Evolutionary conservation across 2,888 invertebrate genomes (phyloP).

Genomic region (Cryptus viduatorius): DNA sequence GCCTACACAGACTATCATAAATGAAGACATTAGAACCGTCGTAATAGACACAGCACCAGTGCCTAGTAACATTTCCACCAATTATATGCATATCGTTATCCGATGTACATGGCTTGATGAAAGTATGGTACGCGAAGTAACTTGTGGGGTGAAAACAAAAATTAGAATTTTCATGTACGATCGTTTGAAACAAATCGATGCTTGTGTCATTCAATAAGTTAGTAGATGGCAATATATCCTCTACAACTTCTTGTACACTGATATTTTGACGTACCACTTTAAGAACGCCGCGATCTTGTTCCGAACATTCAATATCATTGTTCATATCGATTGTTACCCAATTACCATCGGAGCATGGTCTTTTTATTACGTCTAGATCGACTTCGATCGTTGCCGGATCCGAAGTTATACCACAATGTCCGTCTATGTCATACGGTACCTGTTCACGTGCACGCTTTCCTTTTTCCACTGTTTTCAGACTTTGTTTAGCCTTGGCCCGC

Average conservation of each 20-base stretch:
- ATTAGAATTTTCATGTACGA: constrained; percentile 21
- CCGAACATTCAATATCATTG: not conserved
- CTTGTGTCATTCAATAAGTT: constrained; percentile 33
- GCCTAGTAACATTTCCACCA: constrained; percentile 42
- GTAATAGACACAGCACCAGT: constrained; percentile 59
- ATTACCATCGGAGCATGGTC: not conserved
- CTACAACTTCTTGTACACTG: not conserved
- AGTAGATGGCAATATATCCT: not conserved
- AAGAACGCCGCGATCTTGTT: not conserved
- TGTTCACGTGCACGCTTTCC: too few relatives aligned
- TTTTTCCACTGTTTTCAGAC: not conserved
- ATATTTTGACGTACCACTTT: not conserved
- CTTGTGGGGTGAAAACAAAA: constrained; percentile 3
- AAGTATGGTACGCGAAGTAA: not conserved
- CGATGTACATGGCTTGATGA: constrained; percentile 22
- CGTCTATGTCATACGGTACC: too few relatives aligned
- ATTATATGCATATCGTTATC: constrained; percentile 47
- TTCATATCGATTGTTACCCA: not conserved
- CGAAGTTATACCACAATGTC: not conserved
- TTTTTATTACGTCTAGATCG: not conserved
- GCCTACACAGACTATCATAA: constrained; percentile 42
- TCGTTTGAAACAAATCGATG: not conserved
- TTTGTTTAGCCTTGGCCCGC: constrained; percentile 36
- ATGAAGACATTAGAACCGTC: constrained; percentile 10
- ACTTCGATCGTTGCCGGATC: not conserved